Evolutionary conservation across 2,113 vertebrate genomes (phyloP).

Genomic region (Smithornis capensis): DNA sequence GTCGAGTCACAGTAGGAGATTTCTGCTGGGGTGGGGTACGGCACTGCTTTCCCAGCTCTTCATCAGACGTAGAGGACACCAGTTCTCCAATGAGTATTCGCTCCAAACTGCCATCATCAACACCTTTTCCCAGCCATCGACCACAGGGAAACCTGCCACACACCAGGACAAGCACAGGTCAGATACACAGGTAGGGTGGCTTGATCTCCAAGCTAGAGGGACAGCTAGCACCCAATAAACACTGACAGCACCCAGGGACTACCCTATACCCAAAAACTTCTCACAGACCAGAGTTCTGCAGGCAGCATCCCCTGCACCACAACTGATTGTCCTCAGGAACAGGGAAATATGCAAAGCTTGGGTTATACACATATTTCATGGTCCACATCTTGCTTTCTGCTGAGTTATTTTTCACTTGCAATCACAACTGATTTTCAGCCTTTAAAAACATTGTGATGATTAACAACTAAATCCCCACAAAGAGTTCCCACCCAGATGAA

Average conservation of each 20-base stretch:
- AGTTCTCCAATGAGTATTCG: slow-evolving; percentile 90
- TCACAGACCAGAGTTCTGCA: not conserved
- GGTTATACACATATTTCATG: rapidly evolving
- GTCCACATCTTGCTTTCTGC: not conserved
- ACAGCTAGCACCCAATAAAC: not conserved
- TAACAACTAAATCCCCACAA: not conserved
- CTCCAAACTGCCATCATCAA: slow-evolving; percentile 92
- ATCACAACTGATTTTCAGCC: not conserved
- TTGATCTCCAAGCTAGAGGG: not conserved
- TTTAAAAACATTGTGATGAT: not conserved
- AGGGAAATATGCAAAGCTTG: not conserved
- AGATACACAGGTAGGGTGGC: not conserved
- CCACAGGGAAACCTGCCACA: slow-evolving; percentile 86
- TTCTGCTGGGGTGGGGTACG: slow-evolving; percentile 88
- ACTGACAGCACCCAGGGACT: not conserved
- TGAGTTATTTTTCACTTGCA: not conserved
- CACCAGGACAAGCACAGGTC: not conserved
- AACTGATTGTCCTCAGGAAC: not conserved
- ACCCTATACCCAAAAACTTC: not conserved
- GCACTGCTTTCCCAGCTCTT: slow-evolving; percentile 82
- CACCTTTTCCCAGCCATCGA: slow-evolving; percentile 89
- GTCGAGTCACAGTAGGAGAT: slow-evolving; percentile 81
- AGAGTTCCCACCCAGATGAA: not conserved
- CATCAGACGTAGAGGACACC: slow-evolving; percentile 72
- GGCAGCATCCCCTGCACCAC: not conserved